Conservation (phyloP, 2,113 vertebrate species). For the Leptodactylus fuscus region DNA sequence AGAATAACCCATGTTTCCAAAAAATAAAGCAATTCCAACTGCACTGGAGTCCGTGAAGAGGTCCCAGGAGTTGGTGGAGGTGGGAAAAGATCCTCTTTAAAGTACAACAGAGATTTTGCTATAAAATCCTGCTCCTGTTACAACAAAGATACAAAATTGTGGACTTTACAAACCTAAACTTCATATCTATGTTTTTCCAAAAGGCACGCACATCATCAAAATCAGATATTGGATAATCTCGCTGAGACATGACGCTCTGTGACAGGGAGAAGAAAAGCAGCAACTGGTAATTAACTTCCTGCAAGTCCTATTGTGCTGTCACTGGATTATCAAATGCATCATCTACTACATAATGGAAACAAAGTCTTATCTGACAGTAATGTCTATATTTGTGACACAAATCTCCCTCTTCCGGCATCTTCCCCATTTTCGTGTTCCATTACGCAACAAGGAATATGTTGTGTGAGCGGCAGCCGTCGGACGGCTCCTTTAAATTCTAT, state of each 20-base stretch:
- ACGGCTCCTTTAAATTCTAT: background rate
- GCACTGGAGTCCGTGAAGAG: too few species aligned
- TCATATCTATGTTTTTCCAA: background rate
- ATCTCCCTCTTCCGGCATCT: background rate
- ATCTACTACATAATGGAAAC: conserved; percentile 1
- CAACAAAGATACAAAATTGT: too few species aligned
- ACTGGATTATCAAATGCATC: conserved; percentile 30
- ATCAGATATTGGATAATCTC: background rate
- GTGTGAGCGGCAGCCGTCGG: background rate
- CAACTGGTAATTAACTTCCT: conserved; percentile 10
- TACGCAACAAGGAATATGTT: background rate
- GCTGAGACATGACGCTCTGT: background rate
- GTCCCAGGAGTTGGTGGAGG: too few species aligned
- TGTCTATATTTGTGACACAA: conserved; percentile 6
- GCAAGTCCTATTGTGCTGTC: conserved; percentile 6
- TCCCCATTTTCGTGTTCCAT: too few species aligned
- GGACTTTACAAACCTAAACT: too few species aligned
- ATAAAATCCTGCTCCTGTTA: background rate
- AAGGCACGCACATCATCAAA: background rate
- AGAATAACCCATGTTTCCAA: too few species aligned
- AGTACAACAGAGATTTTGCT: background rate
- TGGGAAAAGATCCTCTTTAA: too few species aligned
- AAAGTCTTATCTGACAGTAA: conserved; percentile 31
- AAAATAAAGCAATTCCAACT: too few species aligned
- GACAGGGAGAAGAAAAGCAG: conserved; percentile 19